Conservation (phyloP, 2,888 invertebrate species). For the Lepidocyrtoides sp. region DNA sequence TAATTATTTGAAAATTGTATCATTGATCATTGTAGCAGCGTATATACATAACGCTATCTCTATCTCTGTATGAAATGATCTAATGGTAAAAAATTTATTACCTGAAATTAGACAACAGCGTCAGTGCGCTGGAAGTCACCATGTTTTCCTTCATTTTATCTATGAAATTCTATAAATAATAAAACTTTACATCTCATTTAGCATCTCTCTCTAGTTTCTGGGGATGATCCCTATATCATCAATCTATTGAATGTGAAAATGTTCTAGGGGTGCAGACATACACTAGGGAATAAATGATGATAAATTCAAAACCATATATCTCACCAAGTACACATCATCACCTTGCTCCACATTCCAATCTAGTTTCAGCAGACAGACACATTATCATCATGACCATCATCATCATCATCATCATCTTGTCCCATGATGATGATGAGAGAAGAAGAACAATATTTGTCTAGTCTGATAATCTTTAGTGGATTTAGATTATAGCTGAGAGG, state of each 20-base stretch:
- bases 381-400: slow-evolving; percentile 1
- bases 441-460: slow-evolving; percentile 64
- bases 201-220: not conserved
- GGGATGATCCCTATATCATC: not conserved
- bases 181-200: not conserved
- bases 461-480: slow-evolving; percentile 60
- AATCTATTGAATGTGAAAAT: slow-evolving; percentile 6
- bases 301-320: slow-evolving; percentile 40
- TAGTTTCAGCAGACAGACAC: not conserved
- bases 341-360: slow-evolving; percentile 52
- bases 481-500: slow-evolving; percentile 43
- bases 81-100: slow-evolving; percentile 7
- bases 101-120: not conserved
- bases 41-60: not conserved
- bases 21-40: slow-evolving; percentile 28
- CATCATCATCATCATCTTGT: not conserved
- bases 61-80: not conserved
- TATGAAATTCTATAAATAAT: slow-evolving; percentile 13
- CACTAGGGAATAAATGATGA: slow-evolving; percentile 27
- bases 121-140: not conserved
- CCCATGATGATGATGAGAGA: slow-evolving; percentile 34
- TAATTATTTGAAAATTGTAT: not conserved
- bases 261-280: not conserved
- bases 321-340: slow-evolving; percentile 10
- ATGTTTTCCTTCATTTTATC: slow-evolving; percentile 3